Evolutionary conservation across 2,888 invertebrate genomes (phyloP), one percentile per base, ranked within the genome.

Genomic region (Prenolepis imparis): DNA sequence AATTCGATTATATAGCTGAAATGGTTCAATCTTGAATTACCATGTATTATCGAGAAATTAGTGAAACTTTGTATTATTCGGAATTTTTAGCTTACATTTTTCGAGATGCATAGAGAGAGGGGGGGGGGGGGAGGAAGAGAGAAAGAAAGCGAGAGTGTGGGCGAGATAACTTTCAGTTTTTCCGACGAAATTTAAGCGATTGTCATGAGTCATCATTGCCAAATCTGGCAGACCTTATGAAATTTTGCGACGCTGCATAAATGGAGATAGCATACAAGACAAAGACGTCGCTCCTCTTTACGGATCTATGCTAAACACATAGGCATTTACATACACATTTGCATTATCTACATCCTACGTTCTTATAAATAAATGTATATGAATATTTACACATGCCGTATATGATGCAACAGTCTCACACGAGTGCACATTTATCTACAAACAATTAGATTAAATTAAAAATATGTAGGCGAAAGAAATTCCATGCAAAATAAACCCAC

Each of bases 331-430:
- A 39, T 48, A 21, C 24, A 18, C 48, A 12, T 52, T 41, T 52
- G 64, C 52, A 39, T 66, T 77, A 41, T 55, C 39, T 41, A 57
- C 57, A 52, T 57, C 67, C 66, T 41, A 66, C 67, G 41, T 41
- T 67, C 66, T 36, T 67, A 41, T 44, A 77, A 77, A 77, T 77
- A 77, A 77, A 66, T 67, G 12, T 57, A 21, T 28, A 67, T 67
- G 66, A 77, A 77, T 77, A 77, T 77, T 77, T 77, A 77, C 24
- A 8, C 39, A 39, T 44, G 24, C 12, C 36, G 28, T 41, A 21
- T 12, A 66, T 41, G 18, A 55, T 24, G n/a, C 52, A 21, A n/a
- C 9, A 55, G 9, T 12, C n/a, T 5, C 74, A 36, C 24, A 36
- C 32, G 32, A 74, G 32, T 75, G 32, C 12, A 32, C 21, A 9